These are phyloP conservation scores for Megalops atlanticus DNA, from an alignment of 2,113 vertebrate genomes.

Conservation along the genomic window DNA sequence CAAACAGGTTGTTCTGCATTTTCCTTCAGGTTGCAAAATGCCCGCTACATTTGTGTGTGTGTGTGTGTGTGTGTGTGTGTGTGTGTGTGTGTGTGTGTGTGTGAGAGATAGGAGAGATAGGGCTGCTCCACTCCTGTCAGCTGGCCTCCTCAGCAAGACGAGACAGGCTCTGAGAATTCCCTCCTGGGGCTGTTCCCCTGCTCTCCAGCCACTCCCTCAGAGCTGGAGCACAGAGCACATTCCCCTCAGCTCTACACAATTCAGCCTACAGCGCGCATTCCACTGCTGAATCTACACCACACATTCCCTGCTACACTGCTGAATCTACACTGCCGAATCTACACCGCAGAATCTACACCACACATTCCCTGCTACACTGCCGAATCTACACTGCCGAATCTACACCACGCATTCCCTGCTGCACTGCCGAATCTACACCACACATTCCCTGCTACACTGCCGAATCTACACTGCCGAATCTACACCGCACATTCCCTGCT, in stretches of 20 bases:
- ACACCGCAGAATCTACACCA: neutral
- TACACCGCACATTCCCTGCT: neutral
- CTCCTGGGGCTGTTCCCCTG: slow-evolving; percentile 40
- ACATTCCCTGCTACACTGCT: neutral
- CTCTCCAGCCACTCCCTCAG: slow-evolving; percentile 52
- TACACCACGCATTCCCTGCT: neutral
- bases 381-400: neutral
- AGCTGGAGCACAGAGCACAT: neutral
- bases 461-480: neutral
- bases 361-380: neutral
- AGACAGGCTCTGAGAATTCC: slow-evolving; percentile 60
- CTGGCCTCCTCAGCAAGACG: slow-evolving; percentile 51
- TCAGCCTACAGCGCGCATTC: too few species aligned
- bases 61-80: neutral
- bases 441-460: too few species aligned
- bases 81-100: too few species aligned
- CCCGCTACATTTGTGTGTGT: neutral
- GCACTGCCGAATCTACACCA: neutral
- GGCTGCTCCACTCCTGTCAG: neutral
- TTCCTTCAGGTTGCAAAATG: slow-evolving; percentile 13
- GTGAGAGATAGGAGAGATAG: neutral
- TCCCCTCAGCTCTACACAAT: neutral
- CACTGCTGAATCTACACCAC: neutral
- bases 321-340: neutral
- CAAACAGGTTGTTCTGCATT: slow-evolving; percentile 22